A percentile compares a stretch with the other conserved stretches of the same genome.
phyloP scores from a whole-genome alignment of 2,797 vertebrate genomes.

The Molothrus aeneus region DNA sequence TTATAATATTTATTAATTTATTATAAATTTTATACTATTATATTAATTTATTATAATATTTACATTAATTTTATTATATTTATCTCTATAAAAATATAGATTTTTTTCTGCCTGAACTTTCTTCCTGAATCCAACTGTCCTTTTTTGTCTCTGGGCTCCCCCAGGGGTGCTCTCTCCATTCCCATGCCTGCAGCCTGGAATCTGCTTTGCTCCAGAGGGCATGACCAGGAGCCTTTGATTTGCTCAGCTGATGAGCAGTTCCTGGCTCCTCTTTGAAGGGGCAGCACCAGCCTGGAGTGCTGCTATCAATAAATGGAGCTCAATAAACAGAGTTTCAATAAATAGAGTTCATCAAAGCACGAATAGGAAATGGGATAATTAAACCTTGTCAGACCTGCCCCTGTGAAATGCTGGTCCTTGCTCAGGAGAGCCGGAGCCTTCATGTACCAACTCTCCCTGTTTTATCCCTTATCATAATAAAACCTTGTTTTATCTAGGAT shows the following conservation, averaged over 20 bases:
- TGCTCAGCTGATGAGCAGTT: neutral
- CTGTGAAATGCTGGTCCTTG: neutral
- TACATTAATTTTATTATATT: too few relatives aligned
- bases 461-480: neutral
- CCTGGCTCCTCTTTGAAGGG: neutral
- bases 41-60: too few relatives aligned
- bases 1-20: too few relatives aligned
- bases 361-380: neutral
- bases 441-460: accelerated
- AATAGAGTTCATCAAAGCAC: neutral
- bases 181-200: neutral
- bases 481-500: too few relatives aligned
- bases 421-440: neutral
- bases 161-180: neutral
- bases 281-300: neutral
- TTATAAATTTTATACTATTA: too few relatives aligned
- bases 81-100: too few relatives aligned
- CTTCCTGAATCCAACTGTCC: neutral
- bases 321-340: neutral
- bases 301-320: neutral
- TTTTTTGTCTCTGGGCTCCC: neutral
- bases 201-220: neutral
- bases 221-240: accelerated
- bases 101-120: neutral
- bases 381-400: neutral